Percentiles rank a stretch among this genome's conserved stretches.
Conservation (phyloP, 2,888 invertebrate genomes). For the Pachliopta kotzebuea region DNA sequence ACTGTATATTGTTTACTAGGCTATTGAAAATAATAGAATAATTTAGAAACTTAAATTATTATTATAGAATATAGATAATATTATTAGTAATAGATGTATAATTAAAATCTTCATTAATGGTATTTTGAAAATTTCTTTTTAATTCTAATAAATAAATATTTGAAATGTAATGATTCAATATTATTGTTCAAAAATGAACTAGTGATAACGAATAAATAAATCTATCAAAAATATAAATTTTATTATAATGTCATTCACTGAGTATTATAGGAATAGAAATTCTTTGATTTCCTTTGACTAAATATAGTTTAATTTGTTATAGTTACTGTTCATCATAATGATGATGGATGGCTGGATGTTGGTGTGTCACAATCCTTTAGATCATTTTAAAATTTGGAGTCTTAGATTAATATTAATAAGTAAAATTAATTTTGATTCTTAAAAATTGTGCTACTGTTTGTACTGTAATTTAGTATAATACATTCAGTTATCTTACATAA, state of each 20-base stretch:
- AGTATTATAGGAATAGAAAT: conserved; percentile 12
- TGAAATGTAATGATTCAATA: not conserved
- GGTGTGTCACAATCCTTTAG: no score
- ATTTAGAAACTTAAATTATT: no score
- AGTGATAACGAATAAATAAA: conserved; percentile 1
- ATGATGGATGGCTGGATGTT: no score
- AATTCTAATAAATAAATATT: not conserved
- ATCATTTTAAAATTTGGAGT: no score
- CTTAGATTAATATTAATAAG: no score
- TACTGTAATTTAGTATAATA: no score
- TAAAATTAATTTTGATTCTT: no score
- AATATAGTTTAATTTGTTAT: not conserved
- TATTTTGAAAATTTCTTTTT: not conserved
- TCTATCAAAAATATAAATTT: conserved; percentile 9
- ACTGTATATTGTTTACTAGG: conserved; percentile 3
- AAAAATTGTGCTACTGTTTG: no score
- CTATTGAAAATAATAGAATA: no score
- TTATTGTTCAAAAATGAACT: not conserved
- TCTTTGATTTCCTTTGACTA: conserved; percentile 15
- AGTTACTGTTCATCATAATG: not conserved
- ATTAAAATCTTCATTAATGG: not conserved
- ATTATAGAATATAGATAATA: no score
- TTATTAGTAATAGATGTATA: not conserved
- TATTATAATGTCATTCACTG: conserved; percentile 18
- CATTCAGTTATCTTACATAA: no score